Conservation (phyloP, 2,797 vertebrate genomes). For the Florisuga fusca region DNA sequence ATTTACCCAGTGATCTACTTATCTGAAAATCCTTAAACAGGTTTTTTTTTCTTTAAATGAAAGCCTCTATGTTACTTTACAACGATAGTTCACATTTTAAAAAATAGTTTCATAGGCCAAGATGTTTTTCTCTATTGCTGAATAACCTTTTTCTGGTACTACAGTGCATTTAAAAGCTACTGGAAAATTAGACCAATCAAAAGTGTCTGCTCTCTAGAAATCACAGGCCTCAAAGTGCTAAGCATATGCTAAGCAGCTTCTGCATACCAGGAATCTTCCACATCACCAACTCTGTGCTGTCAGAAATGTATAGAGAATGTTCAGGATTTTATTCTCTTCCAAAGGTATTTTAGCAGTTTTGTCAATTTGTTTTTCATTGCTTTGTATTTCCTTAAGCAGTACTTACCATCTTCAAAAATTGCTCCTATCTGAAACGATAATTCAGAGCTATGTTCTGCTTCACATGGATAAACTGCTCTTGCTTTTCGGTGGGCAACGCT, state of each 20-base stretch:
- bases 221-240: background rate
- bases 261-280: background rate
- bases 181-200: background rate
- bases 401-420: conserved; percentile 97
- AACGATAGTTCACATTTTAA: background rate
- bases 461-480: conserved; percentile 94
- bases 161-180: background rate
- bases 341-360: conserved; percentile 28
- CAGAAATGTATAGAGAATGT: background rate
- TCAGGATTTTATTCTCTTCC: conserved; percentile 27
- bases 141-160: background rate
- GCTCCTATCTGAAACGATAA: conserved; percentile 96
- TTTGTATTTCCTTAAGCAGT: conserved; percentile 61
- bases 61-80: background rate
- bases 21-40: background rate
- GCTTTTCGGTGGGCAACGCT: conserved; percentile 89
- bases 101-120: background rate
- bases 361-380: conserved; percentile 32
- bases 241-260: background rate
- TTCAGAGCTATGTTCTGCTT: conserved; percentile 96
- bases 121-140: background rate
- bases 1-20: background rate
- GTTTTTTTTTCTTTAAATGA: background rate
- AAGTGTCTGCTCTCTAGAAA: background rate
- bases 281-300: background rate